Evolutionary conservation across 2,797 vertebrate species (phyloP), one percentile per base, ranked within the genome.

Genomic region (Sylvia borin): DNA sequence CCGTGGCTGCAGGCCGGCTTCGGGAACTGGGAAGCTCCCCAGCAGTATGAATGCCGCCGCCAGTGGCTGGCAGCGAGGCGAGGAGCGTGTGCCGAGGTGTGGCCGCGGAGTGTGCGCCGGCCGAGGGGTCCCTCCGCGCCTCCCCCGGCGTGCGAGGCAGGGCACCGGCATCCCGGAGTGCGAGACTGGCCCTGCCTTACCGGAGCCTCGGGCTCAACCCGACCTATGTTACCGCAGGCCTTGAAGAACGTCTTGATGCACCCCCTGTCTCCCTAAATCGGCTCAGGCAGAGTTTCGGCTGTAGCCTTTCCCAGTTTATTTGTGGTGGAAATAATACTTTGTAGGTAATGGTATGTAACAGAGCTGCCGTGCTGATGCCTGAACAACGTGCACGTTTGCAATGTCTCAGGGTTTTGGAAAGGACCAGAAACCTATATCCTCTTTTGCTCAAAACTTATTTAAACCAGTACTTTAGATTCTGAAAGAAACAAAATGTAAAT

Each of bases 361-460:
- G 10, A 34, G 34, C 54, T 72, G 58, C 50, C 17, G 5, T 21
- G 34, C 50, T 66, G 67, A 5, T 65, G 26, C 40, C 42, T 45
- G 47, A 85, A 47, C 32, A 34, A 38, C 3, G 0, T 58, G 50
- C 40, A 74, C 0, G 0, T 79, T 92, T 87, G 36, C 43, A 62
- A 1, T 26, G 31, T 55, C 57, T 82, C 19, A 3, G 60, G 7
- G 45, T 88, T 75, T 48, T 79, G 21, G 61, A 78, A 77, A 79
- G 43, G 48, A 38, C 4, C 45, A 74, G 51, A 60, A 89, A 70
- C 8, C 2, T 1, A 4, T 74, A 32, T 5, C 5, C 24, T 38
- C 8, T 81, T 87, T 71, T 77, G 34, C n/a, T 86, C 54, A 90
- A 86, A 90, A n/a, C 34, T 71, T 54, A 22, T 12, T 95, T 88